Conservation (phyloP, 2,797 vertebrate species). For the Hemitrygon akajei region DNA sequence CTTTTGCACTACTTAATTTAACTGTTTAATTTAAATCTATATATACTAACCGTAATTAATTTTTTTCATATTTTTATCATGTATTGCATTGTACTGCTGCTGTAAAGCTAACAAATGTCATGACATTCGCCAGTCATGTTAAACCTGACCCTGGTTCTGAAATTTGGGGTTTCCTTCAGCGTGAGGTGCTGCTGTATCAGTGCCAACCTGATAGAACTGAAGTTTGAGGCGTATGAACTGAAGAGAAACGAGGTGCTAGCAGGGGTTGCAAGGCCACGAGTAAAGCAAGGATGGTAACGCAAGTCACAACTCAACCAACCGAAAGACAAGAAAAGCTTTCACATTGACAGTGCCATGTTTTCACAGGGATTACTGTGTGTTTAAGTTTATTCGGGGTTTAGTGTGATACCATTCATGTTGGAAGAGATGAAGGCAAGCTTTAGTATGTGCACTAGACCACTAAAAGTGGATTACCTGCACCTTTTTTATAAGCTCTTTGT, state of each 20-base stretch:
- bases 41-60: too few species aligned
- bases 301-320: background rate
- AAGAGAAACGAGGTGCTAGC: background rate
- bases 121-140: too few species aligned
- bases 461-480: constrained; percentile 1
- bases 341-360: background rate
- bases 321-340: background rate
- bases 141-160: too few species aligned
- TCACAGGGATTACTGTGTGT: background rate
- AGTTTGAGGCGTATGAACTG: background rate
- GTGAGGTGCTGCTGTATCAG: background rate
- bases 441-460: background rate
- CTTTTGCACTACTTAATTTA: too few species aligned
- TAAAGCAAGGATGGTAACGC: background rate
- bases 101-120: too few species aligned
- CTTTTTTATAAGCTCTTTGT: background rate
- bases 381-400: background rate
- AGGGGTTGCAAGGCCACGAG: background rate
- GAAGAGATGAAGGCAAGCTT: background rate
- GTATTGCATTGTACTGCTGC: too few species aligned
- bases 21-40: too few species aligned
- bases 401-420: background rate
- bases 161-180: background rate
- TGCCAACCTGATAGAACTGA: background rate
- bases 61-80: too few species aligned